A percentile compares a stretch with the other conserved stretches of the same genome.
phyloP scores from a whole-genome alignment of 1,140 invertebrate genomes.

The Chrysomallon squamiferum region DNA sequence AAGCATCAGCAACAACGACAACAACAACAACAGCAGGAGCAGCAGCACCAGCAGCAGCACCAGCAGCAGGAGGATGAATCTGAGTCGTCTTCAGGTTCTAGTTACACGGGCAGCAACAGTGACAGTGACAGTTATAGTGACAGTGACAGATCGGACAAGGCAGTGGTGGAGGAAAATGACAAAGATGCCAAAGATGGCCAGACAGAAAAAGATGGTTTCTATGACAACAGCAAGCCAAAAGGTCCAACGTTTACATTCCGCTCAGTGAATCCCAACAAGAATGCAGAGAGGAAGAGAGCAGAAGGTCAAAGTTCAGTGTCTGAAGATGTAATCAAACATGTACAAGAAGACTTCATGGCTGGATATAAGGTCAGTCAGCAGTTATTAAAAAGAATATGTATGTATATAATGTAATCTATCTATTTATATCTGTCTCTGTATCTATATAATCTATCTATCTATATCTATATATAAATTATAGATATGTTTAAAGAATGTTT shows the following conservation, averaged over 20 bases:
- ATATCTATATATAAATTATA: too few relatives aligned
- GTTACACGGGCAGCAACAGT: background rate
- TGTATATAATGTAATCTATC: too few relatives aligned
- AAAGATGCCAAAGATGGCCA: background rate
- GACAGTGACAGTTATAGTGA: background rate
- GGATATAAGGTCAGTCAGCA: slow-evolving; percentile 34
- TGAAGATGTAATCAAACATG: slow-evolving; percentile 9
- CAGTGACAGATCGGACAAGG: background rate
- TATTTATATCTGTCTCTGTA: too few relatives aligned
- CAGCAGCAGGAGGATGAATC: background rate
- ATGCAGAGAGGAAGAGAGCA: background rate
- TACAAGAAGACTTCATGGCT: slow-evolving; percentile 20
- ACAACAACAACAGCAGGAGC: background rate
- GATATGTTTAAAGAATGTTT: too few relatives aligned
- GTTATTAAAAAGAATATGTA: too few relatives aligned
- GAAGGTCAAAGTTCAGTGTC: background rate
- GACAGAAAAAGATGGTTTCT: slow-evolving; percentile 13
- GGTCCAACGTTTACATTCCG: slow-evolving; percentile 27
- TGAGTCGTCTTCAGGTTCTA: background rate
- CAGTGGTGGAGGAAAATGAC: slow-evolving; percentile 4
- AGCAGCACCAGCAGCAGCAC: too few relatives aligned
- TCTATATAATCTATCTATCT: too few relatives aligned
- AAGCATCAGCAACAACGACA: background rate
- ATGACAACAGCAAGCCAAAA: slow-evolving; percentile 10
- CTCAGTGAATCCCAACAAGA: slow-evolving; percentile 4